Conservation (phyloP, 1,140 invertebrate genomes). For the Listronotus oregonensis region DNA sequence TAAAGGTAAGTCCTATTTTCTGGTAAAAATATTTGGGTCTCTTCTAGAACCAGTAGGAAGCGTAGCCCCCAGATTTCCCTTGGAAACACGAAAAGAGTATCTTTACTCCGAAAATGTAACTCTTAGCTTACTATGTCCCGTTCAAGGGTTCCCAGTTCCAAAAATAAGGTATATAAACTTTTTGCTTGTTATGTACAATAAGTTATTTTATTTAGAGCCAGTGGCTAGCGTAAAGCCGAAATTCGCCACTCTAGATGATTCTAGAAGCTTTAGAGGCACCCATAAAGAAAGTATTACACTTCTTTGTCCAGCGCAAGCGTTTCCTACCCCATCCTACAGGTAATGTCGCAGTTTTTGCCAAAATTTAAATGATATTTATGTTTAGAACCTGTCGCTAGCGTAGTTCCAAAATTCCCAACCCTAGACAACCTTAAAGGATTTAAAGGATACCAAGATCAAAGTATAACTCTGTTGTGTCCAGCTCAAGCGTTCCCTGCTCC, state of each 20-base stretch:
- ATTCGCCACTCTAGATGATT: slow-evolving; percentile 63
- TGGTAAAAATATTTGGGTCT: slow-evolving; percentile 27
- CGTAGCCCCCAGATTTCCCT: slow-evolving; percentile 67
- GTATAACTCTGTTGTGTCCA: slow-evolving; percentile 60
- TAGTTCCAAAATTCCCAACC: slow-evolving; percentile 68
- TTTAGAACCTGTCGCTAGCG: slow-evolving; percentile 65
- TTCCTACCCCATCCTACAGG: slow-evolving; percentile 69
- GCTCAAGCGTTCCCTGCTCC: slow-evolving; percentile 72
- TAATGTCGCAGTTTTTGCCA: slow-evolving; percentile 45
- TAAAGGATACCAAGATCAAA: slow-evolving; percentile 55
- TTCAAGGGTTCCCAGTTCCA: slow-evolving; percentile 66
- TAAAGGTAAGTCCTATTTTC: slow-evolving; percentile 40
- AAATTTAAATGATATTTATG: slow-evolving; percentile 8
- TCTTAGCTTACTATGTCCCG: slow-evolving; percentile 61
- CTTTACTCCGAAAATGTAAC: slow-evolving; percentile 44
- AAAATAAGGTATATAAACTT: slow-evolving; percentile 60
- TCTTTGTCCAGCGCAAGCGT: slow-evolving; percentile 69
- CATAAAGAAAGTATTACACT: slow-evolving; percentile 48
- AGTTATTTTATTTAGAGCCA: slow-evolving; percentile 63
- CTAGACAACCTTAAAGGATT: slow-evolving; percentile 61
- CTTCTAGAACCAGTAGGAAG: slow-evolving; percentile 57
- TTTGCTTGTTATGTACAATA: slow-evolving; percentile 1
- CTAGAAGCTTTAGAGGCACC: slow-evolving; percentile 44
- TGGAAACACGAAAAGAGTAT: slow-evolving; percentile 54
- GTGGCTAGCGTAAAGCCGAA: slow-evolving; percentile 72